Evolutionary conservation across 2,113 vertebrate species (phyloP), one percentile per base, ranked within the genome.

Genomic region (Tragelaphus buxtoni): DNA sequence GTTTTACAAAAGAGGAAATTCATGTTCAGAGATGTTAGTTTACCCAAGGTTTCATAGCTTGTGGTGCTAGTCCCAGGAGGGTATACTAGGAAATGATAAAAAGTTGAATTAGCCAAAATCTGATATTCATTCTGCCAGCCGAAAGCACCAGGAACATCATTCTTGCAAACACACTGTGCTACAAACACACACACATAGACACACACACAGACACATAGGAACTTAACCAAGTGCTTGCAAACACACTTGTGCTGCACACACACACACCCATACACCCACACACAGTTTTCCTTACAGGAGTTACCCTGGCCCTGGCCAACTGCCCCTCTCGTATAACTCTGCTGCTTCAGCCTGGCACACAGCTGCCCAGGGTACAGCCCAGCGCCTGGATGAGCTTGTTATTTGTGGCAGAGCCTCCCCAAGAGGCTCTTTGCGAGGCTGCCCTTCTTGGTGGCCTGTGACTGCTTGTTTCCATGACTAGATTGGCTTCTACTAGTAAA

Each of bases 401-500:
- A 30, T 94, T 92, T n/a, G 45, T 60, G 83, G 92, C 42, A 90
- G 74, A 42, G 35, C 76, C 45, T 96, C 85, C 63, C 4, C 2
- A 4, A 30, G 56, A 69, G 72, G 26, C 86, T 83, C 18, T 90
- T 58, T 91, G n/a, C 30, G 86, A 92, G 85, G 24, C 35, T 88
- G 87, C 32, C 91, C 65, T 96, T 94, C 56, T 58, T 69, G 10
- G 60, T 96, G 88, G 84, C 77, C 63, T 24, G 28, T 91, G 51
- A 91, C 0, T 1, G 65, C 65, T 91, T 92, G 39, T 97, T 97
- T 94, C 94, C 81, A 76, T 92, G 88, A 74, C 69, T 94, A 0
- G 76, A 17, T 76, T 74, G 60, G 60, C 79, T 95, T 90, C 81
- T 22, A 74, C 39, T 39, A 74, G 20, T 74, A 61, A 92, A 35